A percentile compares a stretch with the other conserved stretches of the same genome.
Conservation (phyloP, 1,140 invertebrate genomes). For the Plodia interpunctella region DNA sequence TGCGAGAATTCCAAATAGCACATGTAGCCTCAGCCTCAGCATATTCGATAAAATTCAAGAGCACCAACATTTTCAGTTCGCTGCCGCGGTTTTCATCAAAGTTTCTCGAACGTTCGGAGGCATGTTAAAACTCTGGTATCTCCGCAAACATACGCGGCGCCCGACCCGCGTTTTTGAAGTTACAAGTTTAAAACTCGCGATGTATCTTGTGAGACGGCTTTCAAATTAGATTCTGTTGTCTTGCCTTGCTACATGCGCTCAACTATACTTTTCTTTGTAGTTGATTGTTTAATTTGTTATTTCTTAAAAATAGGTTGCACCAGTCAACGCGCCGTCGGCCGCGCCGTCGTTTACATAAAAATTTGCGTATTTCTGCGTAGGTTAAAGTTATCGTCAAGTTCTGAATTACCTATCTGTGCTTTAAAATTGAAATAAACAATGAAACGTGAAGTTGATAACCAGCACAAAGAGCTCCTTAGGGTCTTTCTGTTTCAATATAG, state of each 20-base stretch:
- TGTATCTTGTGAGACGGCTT: background rate
- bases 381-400: too few relatives aligned
- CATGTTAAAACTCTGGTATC: constrained; percentile 5
- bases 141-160: background rate
- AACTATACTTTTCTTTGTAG: background rate
- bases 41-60: constrained; percentile 11
- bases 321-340: too few relatives aligned
- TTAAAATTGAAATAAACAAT: too few relatives aligned
- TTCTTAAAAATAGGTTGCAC: too few relatives aligned
- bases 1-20: background rate
- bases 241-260: background rate
- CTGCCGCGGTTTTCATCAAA: constrained; percentile 11
- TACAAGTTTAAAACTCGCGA: constrained; percentile 1
- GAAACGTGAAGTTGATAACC: background rate
- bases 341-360: too few relatives aligned
- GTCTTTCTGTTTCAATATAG: constrained; percentile 29
- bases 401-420: too few relatives aligned
- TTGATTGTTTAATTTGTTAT: too few relatives aligned
- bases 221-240: background rate
- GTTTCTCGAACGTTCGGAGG: background rate
- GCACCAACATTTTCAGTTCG: background rate
- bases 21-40: background rate
- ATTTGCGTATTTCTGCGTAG: too few relatives aligned
- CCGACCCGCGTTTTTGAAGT: constrained; percentile 7
- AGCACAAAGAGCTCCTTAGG: background rate